phyloP scores from a whole-genome alignment of 2,113 vertebrate genomes.

The Ammodytes dubius region DNA sequence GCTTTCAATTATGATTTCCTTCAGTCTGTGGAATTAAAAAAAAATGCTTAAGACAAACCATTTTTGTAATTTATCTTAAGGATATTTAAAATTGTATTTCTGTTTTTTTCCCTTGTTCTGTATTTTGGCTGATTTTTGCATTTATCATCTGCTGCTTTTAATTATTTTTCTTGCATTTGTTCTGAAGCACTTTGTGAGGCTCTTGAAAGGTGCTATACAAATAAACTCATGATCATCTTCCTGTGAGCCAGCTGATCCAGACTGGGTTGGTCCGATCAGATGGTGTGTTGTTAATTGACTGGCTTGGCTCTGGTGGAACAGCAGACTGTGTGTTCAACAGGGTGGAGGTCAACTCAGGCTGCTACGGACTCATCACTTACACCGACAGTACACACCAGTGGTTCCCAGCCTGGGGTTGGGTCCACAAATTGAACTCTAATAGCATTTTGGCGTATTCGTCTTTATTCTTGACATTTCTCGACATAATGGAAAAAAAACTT shows the following conservation, averaged over 20 bases:
- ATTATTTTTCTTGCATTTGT: not conserved
- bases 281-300: conserved; percentile 32
- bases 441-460: no score
- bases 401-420: not conserved
- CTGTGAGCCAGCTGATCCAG: conserved; percentile 7
- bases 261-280: not conserved
- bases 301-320: conserved; percentile 51
- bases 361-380: not conserved
- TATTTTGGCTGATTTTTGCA: no score
- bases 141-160: not conserved
- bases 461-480: no score
- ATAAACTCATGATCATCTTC: not conserved
- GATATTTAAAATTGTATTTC: no score
- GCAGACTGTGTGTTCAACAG: conserved; percentile 64
- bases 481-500: no score
- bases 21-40: not conserved
- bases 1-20: not conserved
- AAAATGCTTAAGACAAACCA: no score
- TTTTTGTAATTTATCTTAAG: no score
- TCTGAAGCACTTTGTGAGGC: no score
- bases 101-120: no score
- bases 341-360: conserved; percentile 38
- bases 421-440: not conserved
- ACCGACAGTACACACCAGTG: not conserved
- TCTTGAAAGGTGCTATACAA: no score